Base-by-base conservation (phyloP, 2,888 invertebrate genomes). In the Encarsia formosa region DNA sequence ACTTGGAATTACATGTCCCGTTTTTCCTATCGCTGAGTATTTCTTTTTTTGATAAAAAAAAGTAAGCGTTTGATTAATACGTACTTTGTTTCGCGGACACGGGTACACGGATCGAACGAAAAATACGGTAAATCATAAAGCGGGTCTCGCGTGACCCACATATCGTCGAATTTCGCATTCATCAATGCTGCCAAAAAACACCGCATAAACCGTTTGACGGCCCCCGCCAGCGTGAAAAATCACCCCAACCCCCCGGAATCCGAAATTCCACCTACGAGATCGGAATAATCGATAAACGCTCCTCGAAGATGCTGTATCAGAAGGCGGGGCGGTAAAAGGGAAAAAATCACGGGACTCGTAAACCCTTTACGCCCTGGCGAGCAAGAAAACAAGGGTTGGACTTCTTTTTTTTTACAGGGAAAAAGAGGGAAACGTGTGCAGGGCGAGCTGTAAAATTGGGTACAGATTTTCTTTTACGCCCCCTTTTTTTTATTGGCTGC, bases 261-360 rank as follows among this genome's bases (percentile, higher is more conserved):
- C 49, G 39, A 49, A 56, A 52, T 56, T 55, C 19, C 22, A 2
- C 32, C 20, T 48, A 52, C 56, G 55, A 49, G 55, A 49, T 52
- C 52, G 42, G 55, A 56, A 56, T 56, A 52, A 56, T 56, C 56
- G 49, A 56, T 56, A 56, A 52, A 49, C 39, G 39, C 39, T 23
- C 37, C 13, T 29, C 8, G 13, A 29, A 29, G 29, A 29, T 13
- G 29, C 8, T 8, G 34, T 24, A 49, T 35, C 46, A 35, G 31
- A 29, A 39, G 13, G 26, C 16, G 31, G 23, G n/a, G 16, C 16
- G 15, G 4, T 15, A 15, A n/a, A 19, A 15, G 24, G 31, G 38
- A 11, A 31, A 15, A 19, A 38, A 39, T 34, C 35, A 44, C 5
- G 39, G 20, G 24, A 29, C 49, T 52, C 52, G 52, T 56, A 56